Base-by-base conservation (phyloP, 2,113 vertebrate genomes). In the Morphnarchus princeps region DNA sequence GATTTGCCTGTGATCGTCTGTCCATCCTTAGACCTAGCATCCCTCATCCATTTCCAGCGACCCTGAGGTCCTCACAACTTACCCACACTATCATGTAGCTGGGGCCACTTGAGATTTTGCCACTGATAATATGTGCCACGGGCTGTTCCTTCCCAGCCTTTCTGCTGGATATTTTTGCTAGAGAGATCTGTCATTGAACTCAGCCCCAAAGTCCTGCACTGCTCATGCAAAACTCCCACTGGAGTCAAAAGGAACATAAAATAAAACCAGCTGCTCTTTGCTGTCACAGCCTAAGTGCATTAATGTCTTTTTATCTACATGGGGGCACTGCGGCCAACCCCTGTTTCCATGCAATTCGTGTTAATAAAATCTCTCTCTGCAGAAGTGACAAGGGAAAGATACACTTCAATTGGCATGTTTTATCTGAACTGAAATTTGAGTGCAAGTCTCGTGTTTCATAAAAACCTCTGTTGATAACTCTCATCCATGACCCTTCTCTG, bases 221-320 rank as follows among this genome's bases (percentile, higher is more conserved):
- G 5, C 79, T 86, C 24, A 1, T 3, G 16, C 61, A 58, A 34
- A 71, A 55, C 29, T 95, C 50, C 79, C 78, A 52, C 65, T 8
- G 65, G 90, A 91, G 78, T 63, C 69, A 54, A n/a, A 84, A 92
- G 78, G 79, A 94, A 76, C 92, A 93, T 91, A 90, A 91, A 97
- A 66, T 45, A 83, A 94, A 70, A 29, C 20, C 84, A 96, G 86
- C 90, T 76, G 67, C 82, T 87, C 70, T 89, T 70, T 38, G 86
- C 90, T 97, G 94, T 94, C 94, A 93, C 90, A 77, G 92, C 70
- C 84, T 91, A 95, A 97, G 87, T 94, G 87, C 94, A 92, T 96
- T 93, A 95, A 85, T 84, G 87, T 42, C 95, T 78, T 96, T 94
- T 97, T 91, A 94, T 95, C 90, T 96, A 45, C 52, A 0, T 4